These are phyloP conservation scores for Achatina immaculata DNA, from an alignment of 1,140 invertebrate species.

Conservation along the genomic window DNA sequence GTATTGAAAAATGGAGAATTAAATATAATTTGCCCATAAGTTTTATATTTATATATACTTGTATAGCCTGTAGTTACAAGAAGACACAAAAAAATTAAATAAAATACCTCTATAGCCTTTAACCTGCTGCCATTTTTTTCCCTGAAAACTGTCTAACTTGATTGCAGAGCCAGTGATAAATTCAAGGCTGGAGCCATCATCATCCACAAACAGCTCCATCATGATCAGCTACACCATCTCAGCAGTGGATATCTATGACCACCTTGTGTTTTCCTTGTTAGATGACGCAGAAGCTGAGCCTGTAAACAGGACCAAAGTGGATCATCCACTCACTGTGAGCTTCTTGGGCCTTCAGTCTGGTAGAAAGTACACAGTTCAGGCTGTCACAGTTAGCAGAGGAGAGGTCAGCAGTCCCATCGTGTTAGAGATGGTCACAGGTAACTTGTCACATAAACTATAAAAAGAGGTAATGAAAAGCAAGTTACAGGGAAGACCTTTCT, in stretches of 20 bases:
- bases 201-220: slow-evolving; percentile 46
- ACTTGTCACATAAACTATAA: too few relatives aligned
- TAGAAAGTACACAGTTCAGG: slow-evolving; percentile 50
- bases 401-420: slow-evolving; percentile 48
- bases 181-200: slow-evolving; percentile 33
- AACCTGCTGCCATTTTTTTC: too few relatives aligned
- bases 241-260: slow-evolving; percentile 50
- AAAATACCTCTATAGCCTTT: too few relatives aligned
- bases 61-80: too few relatives aligned
- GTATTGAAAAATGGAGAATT: too few relatives aligned
- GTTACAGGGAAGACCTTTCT: neutral
- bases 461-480: neutral
- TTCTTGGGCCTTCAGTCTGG: slow-evolving; percentile 54
- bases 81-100: too few relatives aligned
- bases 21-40: too few relatives aligned
- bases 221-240: slow-evolving; percentile 47
- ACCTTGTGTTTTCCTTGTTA: slow-evolving; percentile 50
- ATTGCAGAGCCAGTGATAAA: slow-evolving; percentile 58
- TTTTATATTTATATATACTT: too few relatives aligned
- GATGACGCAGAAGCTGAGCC: neutral
- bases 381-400: slow-evolving; percentile 50
- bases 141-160: too few relatives aligned
- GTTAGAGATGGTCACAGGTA: slow-evolving; percentile 52
- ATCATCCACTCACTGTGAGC: slow-evolving; percentile 39
- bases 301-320: slow-evolving; percentile 45